Evolutionary conservation across 2,113 vertebrate genomes (phyloP).

Genomic region (Orcinus orca): DNA sequence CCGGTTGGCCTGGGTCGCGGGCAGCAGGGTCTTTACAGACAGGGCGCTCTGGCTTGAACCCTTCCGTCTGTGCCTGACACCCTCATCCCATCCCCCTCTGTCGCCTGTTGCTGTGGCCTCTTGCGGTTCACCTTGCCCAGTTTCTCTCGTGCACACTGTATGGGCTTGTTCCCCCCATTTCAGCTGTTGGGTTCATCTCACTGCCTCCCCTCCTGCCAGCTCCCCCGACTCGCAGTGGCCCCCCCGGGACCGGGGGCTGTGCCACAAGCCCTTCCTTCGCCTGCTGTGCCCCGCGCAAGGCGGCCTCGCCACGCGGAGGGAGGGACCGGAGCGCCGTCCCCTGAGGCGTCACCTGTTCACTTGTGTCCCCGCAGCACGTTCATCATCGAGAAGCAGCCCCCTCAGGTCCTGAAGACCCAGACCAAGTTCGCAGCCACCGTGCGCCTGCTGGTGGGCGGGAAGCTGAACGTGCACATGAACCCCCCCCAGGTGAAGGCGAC

Average conservation of each 20-base stretch:
- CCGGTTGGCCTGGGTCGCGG: neutral
- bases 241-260: neutral
- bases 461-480: slow-evolving; percentile 98
- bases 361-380: slow-evolving; percentile 88
- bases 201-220: neutral
- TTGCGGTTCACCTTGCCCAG: neutral
- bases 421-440: slow-evolving; percentile 97
- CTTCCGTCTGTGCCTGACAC: neutral
- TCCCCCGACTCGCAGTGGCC: neutral
- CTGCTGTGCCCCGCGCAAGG: neutral
- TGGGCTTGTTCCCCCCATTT: rapidly evolving
- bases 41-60: neutral
- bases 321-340: neutral
- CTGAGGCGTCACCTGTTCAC: neutral
- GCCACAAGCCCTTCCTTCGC: rapidly evolving
- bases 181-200: neutral
- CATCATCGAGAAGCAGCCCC: slow-evolving; percentile 99
- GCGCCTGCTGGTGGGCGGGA: slow-evolving; percentile 95
- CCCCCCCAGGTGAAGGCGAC: slow-evolving; percentile 98
- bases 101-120: neutral
- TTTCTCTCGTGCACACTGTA: neutral
- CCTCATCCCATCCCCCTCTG: neutral
- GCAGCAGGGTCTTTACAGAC: neutral
- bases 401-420: slow-evolving; percentile 98
- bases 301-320: rapidly evolving